Evolutionary conservation across 2,113 vertebrate genomes (phyloP).

Genomic region (Noctilio leporinus): DNA sequence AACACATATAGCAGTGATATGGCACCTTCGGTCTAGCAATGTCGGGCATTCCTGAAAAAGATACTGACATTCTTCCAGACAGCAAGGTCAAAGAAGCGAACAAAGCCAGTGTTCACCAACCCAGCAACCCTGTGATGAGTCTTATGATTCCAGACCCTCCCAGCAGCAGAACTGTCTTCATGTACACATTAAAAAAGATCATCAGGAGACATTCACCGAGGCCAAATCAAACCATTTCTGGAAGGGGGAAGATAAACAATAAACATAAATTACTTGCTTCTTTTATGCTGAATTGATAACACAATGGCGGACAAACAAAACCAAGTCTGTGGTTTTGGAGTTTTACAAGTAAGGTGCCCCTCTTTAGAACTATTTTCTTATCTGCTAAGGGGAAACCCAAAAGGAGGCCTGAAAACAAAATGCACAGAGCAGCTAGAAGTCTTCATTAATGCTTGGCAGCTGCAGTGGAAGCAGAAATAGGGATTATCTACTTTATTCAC

Average conservation of each 20-base stretch:
- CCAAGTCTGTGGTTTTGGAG: neutral
- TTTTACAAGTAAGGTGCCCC: neutral
- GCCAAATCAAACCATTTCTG: neutral
- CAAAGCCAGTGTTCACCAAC: neutral
- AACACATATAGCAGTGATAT: neutral
- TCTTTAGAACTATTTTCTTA: neutral
- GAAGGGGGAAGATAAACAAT: neutral
- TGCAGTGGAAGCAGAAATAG: slow-evolving; percentile 40
- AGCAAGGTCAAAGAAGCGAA: neutral
- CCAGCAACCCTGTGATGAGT: neutral
- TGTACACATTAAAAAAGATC: neutral
- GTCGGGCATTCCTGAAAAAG: neutral
- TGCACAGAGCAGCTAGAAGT: slow-evolving; percentile 9
- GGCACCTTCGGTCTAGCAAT: neutral
- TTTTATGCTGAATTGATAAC: neutral
- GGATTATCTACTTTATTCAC: neutral
- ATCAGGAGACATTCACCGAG: neutral
- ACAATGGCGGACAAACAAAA: neutral
- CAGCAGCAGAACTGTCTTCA: neutral
- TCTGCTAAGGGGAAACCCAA: neutral
- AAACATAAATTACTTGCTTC: neutral
- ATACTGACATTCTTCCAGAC: neutral
- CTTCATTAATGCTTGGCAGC: neutral
- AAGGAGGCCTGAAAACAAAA: neutral
- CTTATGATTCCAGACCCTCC: neutral